These are phyloP conservation scores for Coelopa pilipes DNA, from an alignment of 2,888 invertebrate genomes.

Conservation along the genomic window DNA sequence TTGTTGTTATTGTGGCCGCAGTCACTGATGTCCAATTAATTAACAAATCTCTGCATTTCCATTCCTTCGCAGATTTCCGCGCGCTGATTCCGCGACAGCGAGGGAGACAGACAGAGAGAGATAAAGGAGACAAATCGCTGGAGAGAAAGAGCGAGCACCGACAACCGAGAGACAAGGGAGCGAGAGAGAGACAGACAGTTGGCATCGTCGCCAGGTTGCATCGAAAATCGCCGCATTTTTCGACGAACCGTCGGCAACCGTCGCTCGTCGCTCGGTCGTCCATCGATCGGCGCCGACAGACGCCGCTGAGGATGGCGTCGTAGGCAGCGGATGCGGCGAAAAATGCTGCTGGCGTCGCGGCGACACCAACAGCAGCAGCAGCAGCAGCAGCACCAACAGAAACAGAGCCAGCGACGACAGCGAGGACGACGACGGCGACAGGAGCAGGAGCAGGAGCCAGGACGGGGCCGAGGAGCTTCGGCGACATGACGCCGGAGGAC, in stretches of 20 bases:
- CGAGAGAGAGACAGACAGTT: neutral
- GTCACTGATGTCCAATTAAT: no score
- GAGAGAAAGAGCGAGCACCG: neutral
- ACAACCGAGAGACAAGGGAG: neutral
- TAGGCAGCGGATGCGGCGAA: neutral
- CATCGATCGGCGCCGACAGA: no score
- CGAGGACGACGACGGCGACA: slow-evolving; percentile 36
- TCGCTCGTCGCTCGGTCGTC: neutral
- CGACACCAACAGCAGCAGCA: slow-evolving; percentile 30
- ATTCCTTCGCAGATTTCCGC: neutral
- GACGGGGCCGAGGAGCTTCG: neutral
- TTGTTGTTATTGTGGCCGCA: no score
- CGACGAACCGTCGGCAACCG: slow-evolving; percentile 18
- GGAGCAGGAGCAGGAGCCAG: no score
- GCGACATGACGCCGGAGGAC: neutral
- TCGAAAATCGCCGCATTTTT: slow-evolving; percentile 54
- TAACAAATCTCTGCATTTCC: neutral
- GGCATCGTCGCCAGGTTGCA: slow-evolving; percentile 42
- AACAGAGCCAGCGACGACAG: slow-evolving; percentile 28
- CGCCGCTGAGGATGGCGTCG: no score
- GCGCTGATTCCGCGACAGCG: no score
- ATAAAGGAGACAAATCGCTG: neutral
- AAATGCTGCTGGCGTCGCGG: neutral
- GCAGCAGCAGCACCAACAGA: slow-evolving; percentile 34
- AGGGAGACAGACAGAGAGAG: neutral